phyloP scores from a whole-genome alignment of 2,797 vertebrate genomes.

The Lepilemur ruficaudatus region DNA sequence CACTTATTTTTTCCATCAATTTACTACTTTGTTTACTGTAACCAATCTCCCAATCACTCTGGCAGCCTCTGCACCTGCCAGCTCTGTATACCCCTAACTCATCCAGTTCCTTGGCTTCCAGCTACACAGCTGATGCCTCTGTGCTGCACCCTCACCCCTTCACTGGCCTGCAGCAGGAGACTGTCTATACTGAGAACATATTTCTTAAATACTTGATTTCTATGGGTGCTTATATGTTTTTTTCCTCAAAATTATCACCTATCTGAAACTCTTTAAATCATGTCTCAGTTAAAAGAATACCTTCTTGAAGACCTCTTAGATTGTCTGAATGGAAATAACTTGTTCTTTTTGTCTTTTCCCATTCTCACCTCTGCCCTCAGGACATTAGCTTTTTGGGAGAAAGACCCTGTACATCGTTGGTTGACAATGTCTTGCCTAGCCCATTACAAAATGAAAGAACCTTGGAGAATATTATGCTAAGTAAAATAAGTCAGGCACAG shows the following conservation, averaged over 20 bases:
- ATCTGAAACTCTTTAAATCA: neutral
- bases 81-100: neutral
- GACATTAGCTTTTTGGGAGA: neutral
- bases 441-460: neutral
- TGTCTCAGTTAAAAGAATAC: neutral
- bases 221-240: neutral
- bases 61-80: neutral
- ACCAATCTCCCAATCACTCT: neutral
- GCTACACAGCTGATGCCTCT: no score
- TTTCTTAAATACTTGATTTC: neutral
- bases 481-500: neutral
- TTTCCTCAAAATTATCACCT: neutral
- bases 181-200: neutral
- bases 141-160: fast-evolving
- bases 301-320: neutral
- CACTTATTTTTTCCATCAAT: neutral
- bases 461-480: no score
- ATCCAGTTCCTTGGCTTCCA: neutral
- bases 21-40: neutral
- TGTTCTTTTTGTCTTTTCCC: neutral
- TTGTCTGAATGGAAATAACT: neutral
- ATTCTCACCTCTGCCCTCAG: neutral
- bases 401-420: neutral
- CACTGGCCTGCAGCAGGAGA: neutral
- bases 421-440: neutral